Evolutionary conservation across 2,797 vertebrate genomes (phyloP), one percentile per base, ranked within the genome.

Genomic region (Pelobates cultripes): DNA sequence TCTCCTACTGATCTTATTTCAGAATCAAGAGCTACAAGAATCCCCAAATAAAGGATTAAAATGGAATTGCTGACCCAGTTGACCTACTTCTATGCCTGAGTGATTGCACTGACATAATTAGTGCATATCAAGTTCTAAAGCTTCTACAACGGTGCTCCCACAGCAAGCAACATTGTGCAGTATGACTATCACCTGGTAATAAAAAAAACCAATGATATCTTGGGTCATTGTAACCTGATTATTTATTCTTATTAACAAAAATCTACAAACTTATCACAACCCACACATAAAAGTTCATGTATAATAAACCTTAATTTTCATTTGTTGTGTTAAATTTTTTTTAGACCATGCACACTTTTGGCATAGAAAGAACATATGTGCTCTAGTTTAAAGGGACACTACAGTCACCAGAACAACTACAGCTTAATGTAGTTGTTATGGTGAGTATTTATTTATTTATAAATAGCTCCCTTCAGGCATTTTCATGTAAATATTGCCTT

Each of bases 151-250:
- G 40, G 40, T 14, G 69, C 57, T 77, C 80, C 67, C 69, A 71
- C n/a, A 73, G 75, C 69, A 77, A 72, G 69, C 53, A 66, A 73
- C 69, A 77, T 73, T 60, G 80, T 67, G 70, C 43, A 71, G 67
- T 42, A 73, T 61, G 43, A 13, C 69, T 66, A 82, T 66, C 75
- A 66, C 47, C 69, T 77, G 67, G 75, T 82, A 77, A 82, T 73
- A 73, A 64, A 76, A 64, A 76, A 77, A 77, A 77, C 69, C 68
- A 51, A 17, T 63, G 70, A 61, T 70, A 83, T 78, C 71, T 79
- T 44, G 77, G 76, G 78, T 79, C 72, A 78, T 28, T 70, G 81
- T 78, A 83, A 78, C 76, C 66, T 79, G 70, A 83, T 78, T 83
- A 83, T 78, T 71, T 70, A 75, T 70, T 64, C 71, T 83, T 75